Evolutionary conservation across 92 coral and sea anemone species (phyloP), one percentile per base, ranked within the genome.

Genomic region (Scolanthus callimorphus): DNA sequence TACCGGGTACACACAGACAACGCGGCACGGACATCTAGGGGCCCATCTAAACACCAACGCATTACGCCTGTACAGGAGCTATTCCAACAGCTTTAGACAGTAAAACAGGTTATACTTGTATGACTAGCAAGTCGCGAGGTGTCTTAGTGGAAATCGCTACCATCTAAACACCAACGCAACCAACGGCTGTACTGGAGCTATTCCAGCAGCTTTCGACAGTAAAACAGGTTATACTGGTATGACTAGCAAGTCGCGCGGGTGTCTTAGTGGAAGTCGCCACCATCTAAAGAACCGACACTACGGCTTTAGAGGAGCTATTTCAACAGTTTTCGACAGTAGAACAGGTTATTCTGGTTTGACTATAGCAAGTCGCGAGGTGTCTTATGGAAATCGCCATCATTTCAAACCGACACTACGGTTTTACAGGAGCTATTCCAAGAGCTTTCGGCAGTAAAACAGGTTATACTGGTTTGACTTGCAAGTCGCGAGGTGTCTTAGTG

Each of bases 1-100:
- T 57, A 56, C 54, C 2, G 86, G 79, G 1, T 87, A 87, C 54
- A 49, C 81, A 3, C 77, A 78, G 62, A 76, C 86, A 11, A 67
- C 69, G 20, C 69, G 50, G 11, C 74, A 69, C 51, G 90, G 82
- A 11, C 68, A 63, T 31, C 62, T 83, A 26, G 65, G 65, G 4
- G 54, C 57, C 4, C 75, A 49, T 41, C 21, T 68, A 22, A 68
- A 68, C 51, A 46, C 55, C 58, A 41, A 29, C 26, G 25, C 75
- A 11, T 12, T 68, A 28, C 15, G 48, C 17, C 28, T 46, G 17
- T 68, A 68, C 47, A 41, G 75, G 17, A 49, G 29, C 1, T 68
- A 28, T 57, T 26, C 65, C 20, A 20, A 57, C 52, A 46, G 41
- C 41, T 34, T 34, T 34, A 34, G 41, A 15, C 41, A 34, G 41